Percentiles rank a stretch among this genome's conserved stretches.
Conservation (phyloP, 2,888 invertebrate species). For the Stramonita haemastoma region DNA sequence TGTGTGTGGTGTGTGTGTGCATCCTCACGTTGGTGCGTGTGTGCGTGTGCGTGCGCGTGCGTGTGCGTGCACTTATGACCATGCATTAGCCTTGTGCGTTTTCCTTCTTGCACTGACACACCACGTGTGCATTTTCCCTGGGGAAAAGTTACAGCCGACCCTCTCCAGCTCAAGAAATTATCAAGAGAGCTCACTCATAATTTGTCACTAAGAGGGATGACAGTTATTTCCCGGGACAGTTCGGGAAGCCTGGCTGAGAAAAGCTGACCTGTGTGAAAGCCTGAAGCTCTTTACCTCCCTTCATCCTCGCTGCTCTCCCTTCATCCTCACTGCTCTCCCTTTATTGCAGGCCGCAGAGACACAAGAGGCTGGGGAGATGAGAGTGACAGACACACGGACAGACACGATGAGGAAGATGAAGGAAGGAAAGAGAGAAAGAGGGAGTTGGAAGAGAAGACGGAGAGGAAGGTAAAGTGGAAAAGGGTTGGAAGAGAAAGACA, state of each 20-base stretch:
- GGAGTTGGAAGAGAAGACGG: too few relatives aligned
- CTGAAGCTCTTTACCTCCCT: background rate
- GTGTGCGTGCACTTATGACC: background rate
- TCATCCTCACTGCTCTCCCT: too few relatives aligned
- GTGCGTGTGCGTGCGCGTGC: background rate
- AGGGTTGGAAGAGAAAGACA: too few relatives aligned
- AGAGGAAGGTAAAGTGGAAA: too few relatives aligned
- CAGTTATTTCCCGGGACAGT: conserved; percentile 15
- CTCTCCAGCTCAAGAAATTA: background rate
- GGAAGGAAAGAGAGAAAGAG: too few relatives aligned
- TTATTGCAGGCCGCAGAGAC: too few relatives aligned
- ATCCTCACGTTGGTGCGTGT: background rate
- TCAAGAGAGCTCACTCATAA: conserved; percentile 13
- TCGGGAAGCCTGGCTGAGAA: too few relatives aligned
- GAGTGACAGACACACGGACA: background rate
- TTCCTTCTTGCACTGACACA: too few relatives aligned
- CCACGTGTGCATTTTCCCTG: background rate
- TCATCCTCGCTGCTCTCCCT: too few relatives aligned
- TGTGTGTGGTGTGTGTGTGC: background rate
- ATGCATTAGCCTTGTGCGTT: too few relatives aligned
- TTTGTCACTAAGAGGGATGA: conserved; percentile 6
- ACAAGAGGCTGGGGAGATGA: background rate
- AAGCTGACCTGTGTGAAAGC: background rate
- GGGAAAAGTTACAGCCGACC: background rate
- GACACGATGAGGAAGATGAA: too few relatives aligned